These are phyloP conservation scores for Gavia stellata DNA, from an alignment of 2,113 vertebrate species.

Conservation along the genomic window DNA sequence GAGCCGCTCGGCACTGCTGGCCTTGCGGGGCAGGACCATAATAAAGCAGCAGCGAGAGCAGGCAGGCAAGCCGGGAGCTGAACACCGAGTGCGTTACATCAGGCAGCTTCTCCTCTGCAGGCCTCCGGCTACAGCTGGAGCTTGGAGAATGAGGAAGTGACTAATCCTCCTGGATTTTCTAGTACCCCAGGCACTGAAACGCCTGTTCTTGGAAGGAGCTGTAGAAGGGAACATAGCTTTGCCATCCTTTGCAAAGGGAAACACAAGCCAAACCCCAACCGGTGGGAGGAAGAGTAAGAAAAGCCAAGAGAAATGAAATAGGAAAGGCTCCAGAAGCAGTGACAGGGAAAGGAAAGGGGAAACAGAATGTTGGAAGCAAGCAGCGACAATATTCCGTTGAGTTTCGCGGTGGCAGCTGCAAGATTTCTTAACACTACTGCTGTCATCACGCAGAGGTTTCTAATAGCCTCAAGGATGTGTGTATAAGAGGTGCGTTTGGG, in stretches of 20 bases:
- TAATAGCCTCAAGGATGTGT: not conserved
- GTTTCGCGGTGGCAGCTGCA: not conserved
- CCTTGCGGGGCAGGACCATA: not conserved
- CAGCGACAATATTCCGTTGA: not conserved
- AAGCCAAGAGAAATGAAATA: not conserved
- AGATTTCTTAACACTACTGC: not conserved
- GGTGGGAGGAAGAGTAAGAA: not conserved
- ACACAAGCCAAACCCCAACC: rapidly evolving
- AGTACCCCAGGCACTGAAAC: not conserved
- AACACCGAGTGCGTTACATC: rapidly evolving
- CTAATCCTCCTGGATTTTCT: not conserved
- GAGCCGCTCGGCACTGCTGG: not conserved
- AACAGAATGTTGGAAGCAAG: not conserved
- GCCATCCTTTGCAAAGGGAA: not conserved
- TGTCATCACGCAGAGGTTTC: not conserved
- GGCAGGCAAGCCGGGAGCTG: not conserved
- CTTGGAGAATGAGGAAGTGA: not conserved
- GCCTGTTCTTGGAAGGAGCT: not conserved
- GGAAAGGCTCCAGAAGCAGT: not conserved
- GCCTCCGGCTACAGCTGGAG: not conserved
- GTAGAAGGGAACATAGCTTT: not conserved
- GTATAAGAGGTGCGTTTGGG: not conserved
- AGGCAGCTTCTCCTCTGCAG: rapidly evolving
- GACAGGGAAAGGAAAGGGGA: not conserved
- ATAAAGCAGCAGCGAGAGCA: not conserved